Conservation (phyloP, 1,140 invertebrate genomes). For the Drosophila jambulina region DNA sequence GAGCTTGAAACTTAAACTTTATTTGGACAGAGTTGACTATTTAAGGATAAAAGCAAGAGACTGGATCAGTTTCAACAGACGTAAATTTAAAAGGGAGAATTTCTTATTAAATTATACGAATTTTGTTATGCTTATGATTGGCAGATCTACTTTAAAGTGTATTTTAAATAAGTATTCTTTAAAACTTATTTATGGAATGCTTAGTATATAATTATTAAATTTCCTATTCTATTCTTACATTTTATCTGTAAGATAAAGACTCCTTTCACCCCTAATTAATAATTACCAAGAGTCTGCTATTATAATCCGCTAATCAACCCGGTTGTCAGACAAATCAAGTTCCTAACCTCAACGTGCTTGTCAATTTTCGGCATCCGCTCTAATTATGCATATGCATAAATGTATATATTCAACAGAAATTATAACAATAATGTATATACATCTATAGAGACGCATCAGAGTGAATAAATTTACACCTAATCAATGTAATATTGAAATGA, state of each 20-base stretch:
- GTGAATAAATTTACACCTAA: conserved; percentile 76
- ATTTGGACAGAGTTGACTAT: not conserved
- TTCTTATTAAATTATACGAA: too few species aligned
- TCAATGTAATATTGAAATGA: conserved; percentile 75
- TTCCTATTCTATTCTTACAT: not conserved
- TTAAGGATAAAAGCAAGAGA: not conserved
- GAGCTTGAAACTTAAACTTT: not conserved
- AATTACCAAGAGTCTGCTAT: not conserved
- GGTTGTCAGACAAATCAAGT: conserved; percentile 4
- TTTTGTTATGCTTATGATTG: too few species aligned
- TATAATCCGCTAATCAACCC: conserved; percentile 9
- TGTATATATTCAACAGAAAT: conserved; percentile 6
- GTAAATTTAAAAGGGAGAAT: not conserved
- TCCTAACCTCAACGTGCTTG: not conserved
- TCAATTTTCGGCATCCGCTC: conserved; percentile 10
- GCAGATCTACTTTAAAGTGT: too few species aligned
- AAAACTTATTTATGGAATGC: too few species aligned
- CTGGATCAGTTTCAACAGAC: not conserved
- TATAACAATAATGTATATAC: conserved; percentile 6
- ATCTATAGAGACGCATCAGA: conserved; percentile 3
- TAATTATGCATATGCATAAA: conserved; percentile 21
- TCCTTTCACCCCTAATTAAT: not conserved
- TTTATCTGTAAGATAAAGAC: not conserved
- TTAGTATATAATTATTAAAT: not conserved
- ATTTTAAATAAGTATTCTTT: too few species aligned